Percentiles rank a stretch among this genome's conserved stretches.
phyloP scores from a whole-genome alignment of 2,888 invertebrate species.

The Pemphredon lugubris region DNA sequence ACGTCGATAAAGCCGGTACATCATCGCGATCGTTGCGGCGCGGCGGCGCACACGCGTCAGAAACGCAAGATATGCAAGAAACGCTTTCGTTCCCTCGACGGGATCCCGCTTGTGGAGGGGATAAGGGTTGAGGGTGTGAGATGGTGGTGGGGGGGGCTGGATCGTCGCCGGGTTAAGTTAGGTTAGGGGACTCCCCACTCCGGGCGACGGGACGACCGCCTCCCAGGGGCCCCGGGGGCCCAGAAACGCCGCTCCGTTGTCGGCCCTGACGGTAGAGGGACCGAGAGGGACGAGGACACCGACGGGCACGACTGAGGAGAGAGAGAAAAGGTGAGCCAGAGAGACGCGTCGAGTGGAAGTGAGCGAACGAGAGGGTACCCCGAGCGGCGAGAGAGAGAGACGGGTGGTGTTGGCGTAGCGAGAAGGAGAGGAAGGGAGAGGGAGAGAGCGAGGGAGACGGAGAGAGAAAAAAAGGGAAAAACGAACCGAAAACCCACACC shows the following conservation, averaged over 20 bases:
- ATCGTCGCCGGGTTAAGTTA: constrained; percentile 71
- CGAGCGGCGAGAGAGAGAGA: constrained; percentile 49
- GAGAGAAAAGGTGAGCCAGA: constrained; percentile 29
- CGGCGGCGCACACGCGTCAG: too few relatives aligned
- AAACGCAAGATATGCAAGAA: constrained; percentile 51
- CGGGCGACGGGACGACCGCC: constrained; percentile 62
- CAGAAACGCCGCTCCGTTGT: constrained; percentile 70
- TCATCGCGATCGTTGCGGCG: too few relatives aligned
- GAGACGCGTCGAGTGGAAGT: too few relatives aligned
- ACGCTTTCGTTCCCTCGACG: constrained; percentile 59
- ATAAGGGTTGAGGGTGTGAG: constrained; percentile 64
- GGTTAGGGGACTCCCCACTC: constrained; percentile 74
- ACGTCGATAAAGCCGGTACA: too few relatives aligned
- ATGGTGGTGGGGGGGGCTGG: constrained; percentile 72
- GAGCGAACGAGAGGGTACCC: constrained; percentile 38
- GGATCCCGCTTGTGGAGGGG: constrained; percentile 57
- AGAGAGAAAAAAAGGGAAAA: constrained; percentile 74
- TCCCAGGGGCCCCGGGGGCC: constrained; percentile 77
- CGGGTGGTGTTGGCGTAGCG: constrained; percentile 17
- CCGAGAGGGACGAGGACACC: constrained; percentile 32
- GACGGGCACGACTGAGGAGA: neutral
- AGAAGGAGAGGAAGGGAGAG: constrained; percentile 3
- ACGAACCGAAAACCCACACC: constrained; percentile 78
- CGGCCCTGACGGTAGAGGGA: constrained; percentile 68
- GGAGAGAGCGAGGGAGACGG: constrained; percentile 45